Evolutionary conservation across 2,113 vertebrate species (phyloP).

Genomic region (Myiozetetes cayanensis): DNA sequence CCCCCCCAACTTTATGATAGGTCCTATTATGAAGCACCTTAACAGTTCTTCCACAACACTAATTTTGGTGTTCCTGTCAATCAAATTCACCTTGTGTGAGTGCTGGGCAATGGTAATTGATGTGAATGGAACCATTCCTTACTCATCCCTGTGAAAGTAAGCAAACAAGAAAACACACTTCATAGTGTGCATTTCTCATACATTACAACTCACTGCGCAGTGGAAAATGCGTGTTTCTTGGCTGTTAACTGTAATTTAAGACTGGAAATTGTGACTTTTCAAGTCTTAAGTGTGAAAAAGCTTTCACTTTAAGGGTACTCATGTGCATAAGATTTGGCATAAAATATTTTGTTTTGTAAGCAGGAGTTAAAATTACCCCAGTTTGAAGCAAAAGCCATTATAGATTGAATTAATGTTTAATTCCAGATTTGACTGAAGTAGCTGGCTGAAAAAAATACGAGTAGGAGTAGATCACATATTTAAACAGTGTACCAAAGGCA

Average conservation of each 20-base stretch:
- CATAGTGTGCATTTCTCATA: neutral
- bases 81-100: neutral
- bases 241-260: slow-evolving; percentile 46
- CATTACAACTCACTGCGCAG: neutral
- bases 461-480: neutral
- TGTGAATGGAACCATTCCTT: neutral
- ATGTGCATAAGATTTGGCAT: neutral
- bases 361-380: slow-evolving; percentile 42
- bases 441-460: neutral
- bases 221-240: slow-evolving; percentile 44
- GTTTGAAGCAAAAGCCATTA: slow-evolving; percentile 40
- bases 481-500: neutral
- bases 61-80: neutral
- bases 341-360: slow-evolving; percentile 55
- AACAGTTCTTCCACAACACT: neutral
- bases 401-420: slow-evolving; percentile 40
- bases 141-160: neutral
- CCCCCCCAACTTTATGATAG: rapidly evolving
- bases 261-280: slow-evolving; percentile 47
- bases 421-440: neutral
- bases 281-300: slow-evolving; percentile 48
- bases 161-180: neutral
- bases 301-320: slow-evolving; percentile 35
- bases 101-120: neutral
- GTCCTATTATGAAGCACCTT: neutral